Percentiles rank a stretch among this genome's conserved stretches.
Evolutionary conservation across 2,888 invertebrate species (phyloP).

Genomic region (Himalopsyche japonica): DNA sequence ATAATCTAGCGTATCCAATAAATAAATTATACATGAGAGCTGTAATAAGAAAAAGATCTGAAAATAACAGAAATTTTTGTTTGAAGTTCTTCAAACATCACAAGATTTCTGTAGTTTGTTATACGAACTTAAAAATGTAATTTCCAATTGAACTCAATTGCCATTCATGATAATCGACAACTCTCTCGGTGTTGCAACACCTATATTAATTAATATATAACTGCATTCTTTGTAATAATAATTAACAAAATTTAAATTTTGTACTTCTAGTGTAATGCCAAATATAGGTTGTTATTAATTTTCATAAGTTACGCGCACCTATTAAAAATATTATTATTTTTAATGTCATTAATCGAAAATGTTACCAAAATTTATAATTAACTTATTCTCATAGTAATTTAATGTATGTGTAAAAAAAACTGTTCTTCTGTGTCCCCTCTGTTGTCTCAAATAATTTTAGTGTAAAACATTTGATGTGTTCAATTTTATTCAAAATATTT

Average conservation of each 20-base stretch:
- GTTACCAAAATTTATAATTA: not conserved
- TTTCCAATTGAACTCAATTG: no score
- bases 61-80: no score
- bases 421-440: not conserved
- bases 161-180: no score
- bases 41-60: no score
- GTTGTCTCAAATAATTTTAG: not conserved
- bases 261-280: not conserved
- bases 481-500: not conserved
- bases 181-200: not conserved
- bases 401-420: not conserved
- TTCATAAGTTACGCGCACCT: not conserved
- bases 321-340: not conserved
- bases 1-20: no score
- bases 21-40: no score
- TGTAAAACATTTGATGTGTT: not conserved
- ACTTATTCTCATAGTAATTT: not conserved
- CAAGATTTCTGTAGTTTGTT: no score
- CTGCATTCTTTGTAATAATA: not conserved
- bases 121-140: no score
- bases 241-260: not conserved
- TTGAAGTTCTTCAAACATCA: no score
- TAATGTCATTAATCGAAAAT: not conserved
- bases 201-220: not conserved
- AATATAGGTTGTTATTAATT: not conserved